A percentile compares a stretch with the other conserved stretches of the same genome.
phyloP scores from a whole-genome alignment of 2,888 invertebrate species.

The Scaptomyza flava region DNA sequence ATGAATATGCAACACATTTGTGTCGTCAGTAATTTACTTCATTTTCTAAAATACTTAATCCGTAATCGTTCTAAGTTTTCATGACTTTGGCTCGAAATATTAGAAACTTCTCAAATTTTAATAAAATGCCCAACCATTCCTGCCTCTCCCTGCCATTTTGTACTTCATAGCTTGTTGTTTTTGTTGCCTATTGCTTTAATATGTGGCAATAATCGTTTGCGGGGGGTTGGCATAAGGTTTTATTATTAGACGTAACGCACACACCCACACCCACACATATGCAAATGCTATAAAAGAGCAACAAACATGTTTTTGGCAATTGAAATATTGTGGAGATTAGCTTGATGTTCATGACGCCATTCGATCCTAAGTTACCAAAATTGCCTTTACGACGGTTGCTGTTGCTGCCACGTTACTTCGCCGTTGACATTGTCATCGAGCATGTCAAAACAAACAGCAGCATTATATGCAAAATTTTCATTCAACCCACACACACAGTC shows the following conservation, averaged over 20 bases:
- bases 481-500: constrained; percentile 24
- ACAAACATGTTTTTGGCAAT: constrained; percentile 68
- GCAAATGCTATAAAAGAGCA: constrained; percentile 54
- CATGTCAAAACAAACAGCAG: constrained; percentile 82
- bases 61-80: constrained; percentile 10
- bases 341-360: constrained; percentile 29
- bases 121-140: constrained; percentile 9
- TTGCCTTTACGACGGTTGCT: constrained; percentile 38
- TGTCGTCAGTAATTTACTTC: not conserved
- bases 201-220: constrained; percentile 40
- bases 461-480: constrained; percentile 77
- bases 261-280: constrained; percentile 53
- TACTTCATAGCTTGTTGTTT: constrained; percentile 19
- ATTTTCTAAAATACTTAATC: not conserved
- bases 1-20: not conserved
- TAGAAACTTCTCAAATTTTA: constrained; percentile 27
- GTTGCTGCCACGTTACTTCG: constrained; percentile 14
- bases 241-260: constrained; percentile 40
- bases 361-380: constrained; percentile 26
- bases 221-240: constrained; percentile 20
- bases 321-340: constrained; percentile 75
- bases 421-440: constrained; percentile 78
- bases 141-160: not conserved
- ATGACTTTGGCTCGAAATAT: not conserved
- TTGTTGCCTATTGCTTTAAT: constrained; percentile 49